Percentiles rank a stretch among this genome's conserved stretches.
phyloP scores from a whole-genome alignment of 2,797 vertebrate genomes.

The Enteromius viviparus region DNA sequence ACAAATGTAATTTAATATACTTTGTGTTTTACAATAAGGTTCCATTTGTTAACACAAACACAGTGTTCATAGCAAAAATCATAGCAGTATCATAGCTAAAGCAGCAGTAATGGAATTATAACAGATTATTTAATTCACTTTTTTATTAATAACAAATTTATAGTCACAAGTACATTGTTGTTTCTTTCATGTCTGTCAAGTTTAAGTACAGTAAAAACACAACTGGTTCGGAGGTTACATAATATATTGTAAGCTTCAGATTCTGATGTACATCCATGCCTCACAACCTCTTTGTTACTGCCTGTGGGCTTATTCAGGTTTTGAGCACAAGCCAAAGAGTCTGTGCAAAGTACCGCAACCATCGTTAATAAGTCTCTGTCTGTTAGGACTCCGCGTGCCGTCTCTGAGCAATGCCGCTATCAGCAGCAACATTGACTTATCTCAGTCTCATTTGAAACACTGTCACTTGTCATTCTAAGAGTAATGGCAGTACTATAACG shows the following conservation, averaged over 20 bases:
- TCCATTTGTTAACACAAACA: too few species aligned
- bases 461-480: slow-evolving; percentile 56
- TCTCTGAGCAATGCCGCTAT: slow-evolving; percentile 32
- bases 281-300: neutral
- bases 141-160: neutral
- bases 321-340: neutral
- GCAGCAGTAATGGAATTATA: too few species aligned
- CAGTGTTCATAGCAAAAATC: too few species aligned
- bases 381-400: neutral
- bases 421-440: slow-evolving; percentile 48
- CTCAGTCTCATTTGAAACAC: slow-evolving; percentile 47
- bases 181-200: neutral
- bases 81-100: too few species aligned
- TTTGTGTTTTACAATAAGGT: too few species aligned
- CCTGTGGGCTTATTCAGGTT: neutral
- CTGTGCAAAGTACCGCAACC: neutral
- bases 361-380: slow-evolving; percentile 19
- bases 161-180: neutral
- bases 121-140: too few species aligned
- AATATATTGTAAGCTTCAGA: neutral
- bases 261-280: neutral
- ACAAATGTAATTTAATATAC: too few species aligned
- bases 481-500: slow-evolving; percentile 57
- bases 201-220: neutral
- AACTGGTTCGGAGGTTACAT: neutral